Conservation (phyloP, 2,797 vertebrate genomes). For the Channallabes apus region DNA sequence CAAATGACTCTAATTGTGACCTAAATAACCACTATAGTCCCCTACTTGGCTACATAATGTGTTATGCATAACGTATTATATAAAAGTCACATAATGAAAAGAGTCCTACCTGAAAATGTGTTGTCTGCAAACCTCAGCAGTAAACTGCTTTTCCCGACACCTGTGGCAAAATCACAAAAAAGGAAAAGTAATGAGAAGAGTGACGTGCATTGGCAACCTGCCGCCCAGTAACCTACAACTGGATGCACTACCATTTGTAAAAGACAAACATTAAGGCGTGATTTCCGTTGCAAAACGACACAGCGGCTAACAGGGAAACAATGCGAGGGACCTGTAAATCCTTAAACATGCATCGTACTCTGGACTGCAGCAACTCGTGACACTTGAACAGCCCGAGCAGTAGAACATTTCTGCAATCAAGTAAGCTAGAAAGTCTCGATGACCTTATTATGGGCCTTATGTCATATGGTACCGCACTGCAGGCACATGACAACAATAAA, state of each 20-base stretch:
- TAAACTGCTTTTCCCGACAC: conserved; percentile 99
- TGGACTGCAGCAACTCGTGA: conserved; percentile 9
- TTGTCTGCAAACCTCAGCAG: conserved; percentile 98
- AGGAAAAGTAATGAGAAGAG: conserved; percentile 13
- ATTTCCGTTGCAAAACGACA: not conserved
- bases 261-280: not conserved
- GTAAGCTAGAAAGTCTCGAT: conserved; percentile 7
- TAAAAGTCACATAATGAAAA: not conserved
- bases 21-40: not conserved
- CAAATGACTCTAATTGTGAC: not conserved
- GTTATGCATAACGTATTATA: not conserved
- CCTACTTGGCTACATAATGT: not conserved
- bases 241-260: not conserved
- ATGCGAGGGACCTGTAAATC: not conserved
- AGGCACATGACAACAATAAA: not conserved
- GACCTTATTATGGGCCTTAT: not conserved
- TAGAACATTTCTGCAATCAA: not conserved
- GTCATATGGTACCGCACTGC: not conserved
- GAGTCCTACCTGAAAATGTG: conserved; percentile 93
- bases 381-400: not conserved
- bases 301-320: not conserved
- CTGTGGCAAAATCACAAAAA: conserved; percentile 64
- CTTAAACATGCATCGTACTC: not conserved
- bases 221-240: not conserved
- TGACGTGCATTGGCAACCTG: not conserved